phyloP scores from a whole-genome alignment of 2,888 invertebrate species.

The Laothoe populi region DNA sequence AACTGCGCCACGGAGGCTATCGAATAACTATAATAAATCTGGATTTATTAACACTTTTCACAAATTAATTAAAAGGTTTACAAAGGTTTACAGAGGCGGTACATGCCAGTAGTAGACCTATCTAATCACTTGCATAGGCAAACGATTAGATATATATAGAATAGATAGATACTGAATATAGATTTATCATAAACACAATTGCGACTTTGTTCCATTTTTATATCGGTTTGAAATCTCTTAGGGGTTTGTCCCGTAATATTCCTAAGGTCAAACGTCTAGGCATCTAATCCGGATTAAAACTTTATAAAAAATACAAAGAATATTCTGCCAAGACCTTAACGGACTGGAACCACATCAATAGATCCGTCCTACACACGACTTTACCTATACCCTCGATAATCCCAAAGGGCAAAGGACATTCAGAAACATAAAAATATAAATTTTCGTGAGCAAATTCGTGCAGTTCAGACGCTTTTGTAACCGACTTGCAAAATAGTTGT shows the following conservation, averaged over 20 bases:
- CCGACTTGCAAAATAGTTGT: slow-evolving; percentile 9
- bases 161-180: too few species aligned
- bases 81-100: too few species aligned
- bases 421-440: slow-evolving; percentile 18
- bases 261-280: neutral
- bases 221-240: neutral
- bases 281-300: neutral
- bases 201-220: too few species aligned
- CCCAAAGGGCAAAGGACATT: neutral
- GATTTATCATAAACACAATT: too few species aligned
- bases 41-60: too few species aligned
- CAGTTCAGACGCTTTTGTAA: neutral
- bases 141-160: too few species aligned
- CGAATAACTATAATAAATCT: too few species aligned
- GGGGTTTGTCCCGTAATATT: neutral
- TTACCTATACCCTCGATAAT: neutral
- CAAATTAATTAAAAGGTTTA: too few species aligned
- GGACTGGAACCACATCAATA: neutral
- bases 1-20: too few species aligned
- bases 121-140: too few species aligned
- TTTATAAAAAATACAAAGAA: neutral
- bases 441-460: slow-evolving; percentile 1
- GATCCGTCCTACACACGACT: neutral
- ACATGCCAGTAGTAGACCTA: too few species aligned
- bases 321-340: neutral